Conservation (phyloP, 1,140 invertebrate genomes). For the Mya arenaria region DNA sequence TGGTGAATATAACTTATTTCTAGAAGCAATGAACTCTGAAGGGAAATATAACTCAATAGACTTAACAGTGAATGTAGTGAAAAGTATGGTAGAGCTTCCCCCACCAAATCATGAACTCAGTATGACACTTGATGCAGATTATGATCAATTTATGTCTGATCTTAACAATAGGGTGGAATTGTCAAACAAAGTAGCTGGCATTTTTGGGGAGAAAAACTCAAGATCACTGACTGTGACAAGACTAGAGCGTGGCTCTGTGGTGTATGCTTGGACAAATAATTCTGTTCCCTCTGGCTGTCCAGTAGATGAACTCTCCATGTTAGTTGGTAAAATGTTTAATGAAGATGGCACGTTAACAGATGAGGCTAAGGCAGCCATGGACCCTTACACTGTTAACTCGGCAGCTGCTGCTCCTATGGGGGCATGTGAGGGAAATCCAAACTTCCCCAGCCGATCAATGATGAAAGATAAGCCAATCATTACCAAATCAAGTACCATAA, state of each 20-base stretch:
- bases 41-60: not conserved
- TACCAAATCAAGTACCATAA: not conserved
- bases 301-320: conserved; percentile 86
- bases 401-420: conserved; percentile 88
- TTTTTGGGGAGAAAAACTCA: conserved; percentile 89
- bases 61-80: conserved; percentile 62
- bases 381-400: conserved; percentile 85
- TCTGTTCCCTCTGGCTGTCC: conserved; percentile 89
- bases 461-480: not conserved
- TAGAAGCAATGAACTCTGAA: conserved; percentile 60
- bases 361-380: conserved; percentile 87
- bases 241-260: conserved; percentile 83
- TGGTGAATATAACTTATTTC: conserved; percentile 61
- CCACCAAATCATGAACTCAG: conserved; percentile 85
- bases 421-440: conserved; percentile 85
- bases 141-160: conserved; percentile 87
- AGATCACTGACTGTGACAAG: conserved; percentile 87
- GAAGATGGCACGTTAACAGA: conserved; percentile 82
- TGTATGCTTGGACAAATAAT: conserved; percentile 90
- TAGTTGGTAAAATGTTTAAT: conserved; percentile 85
- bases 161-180: conserved; percentile 86
- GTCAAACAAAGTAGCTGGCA: conserved; percentile 88
- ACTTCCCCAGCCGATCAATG: conserved; percentile 54
- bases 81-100: not conserved
- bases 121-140: conserved; percentile 89